Percentiles rank a stretch among this genome's conserved stretches.
Conservation (phyloP, 2,888 invertebrate genomes). For the Caenorhabditis doughertyi region DNA sequence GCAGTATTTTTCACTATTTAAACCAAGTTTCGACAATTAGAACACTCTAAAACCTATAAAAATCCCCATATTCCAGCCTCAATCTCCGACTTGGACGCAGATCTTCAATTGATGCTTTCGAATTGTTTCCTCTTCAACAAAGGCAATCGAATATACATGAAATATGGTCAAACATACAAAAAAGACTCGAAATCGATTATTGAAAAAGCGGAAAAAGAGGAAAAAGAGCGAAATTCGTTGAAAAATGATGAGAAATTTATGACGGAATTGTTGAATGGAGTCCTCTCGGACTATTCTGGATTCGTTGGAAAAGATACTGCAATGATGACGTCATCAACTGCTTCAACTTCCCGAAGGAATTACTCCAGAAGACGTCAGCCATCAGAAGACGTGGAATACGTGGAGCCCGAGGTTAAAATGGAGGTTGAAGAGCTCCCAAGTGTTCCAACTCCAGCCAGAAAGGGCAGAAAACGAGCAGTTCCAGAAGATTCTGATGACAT, state of each 20-base stretch:
- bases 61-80: neutral
- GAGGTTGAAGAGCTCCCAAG: neutral
- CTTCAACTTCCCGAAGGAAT: too few relatives aligned
- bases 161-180: constrained; percentile 68
- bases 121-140: constrained; percentile 97
- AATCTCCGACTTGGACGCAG: constrained; percentile 90
- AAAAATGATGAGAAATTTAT: constrained; percentile 6
- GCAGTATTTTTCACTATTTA: too few relatives aligned
- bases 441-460: too few relatives aligned
- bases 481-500: too few relatives aligned
- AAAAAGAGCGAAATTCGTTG: constrained; percentile 10
- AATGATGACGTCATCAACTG: too few relatives aligned
- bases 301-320: too few relatives aligned
- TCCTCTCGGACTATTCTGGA: constrained; percentile 10
- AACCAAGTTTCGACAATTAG: too few relatives aligned
- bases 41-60: neutral
- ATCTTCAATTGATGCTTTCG: constrained; percentile 95
- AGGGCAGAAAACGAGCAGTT: too few relatives aligned
- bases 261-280: constrained; percentile 5
- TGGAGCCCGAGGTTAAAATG: neutral
- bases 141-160: constrained; percentile 69
- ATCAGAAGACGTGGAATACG: constrained; percentile 5
- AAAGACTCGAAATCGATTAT: constrained; percentile 25
- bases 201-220: constrained; percentile 2
- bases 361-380: too few relatives aligned